These are phyloP conservation scores for Stegastes partitus DNA, from an alignment of 2,113 vertebrate genomes.

Conservation along the genomic window DNA sequence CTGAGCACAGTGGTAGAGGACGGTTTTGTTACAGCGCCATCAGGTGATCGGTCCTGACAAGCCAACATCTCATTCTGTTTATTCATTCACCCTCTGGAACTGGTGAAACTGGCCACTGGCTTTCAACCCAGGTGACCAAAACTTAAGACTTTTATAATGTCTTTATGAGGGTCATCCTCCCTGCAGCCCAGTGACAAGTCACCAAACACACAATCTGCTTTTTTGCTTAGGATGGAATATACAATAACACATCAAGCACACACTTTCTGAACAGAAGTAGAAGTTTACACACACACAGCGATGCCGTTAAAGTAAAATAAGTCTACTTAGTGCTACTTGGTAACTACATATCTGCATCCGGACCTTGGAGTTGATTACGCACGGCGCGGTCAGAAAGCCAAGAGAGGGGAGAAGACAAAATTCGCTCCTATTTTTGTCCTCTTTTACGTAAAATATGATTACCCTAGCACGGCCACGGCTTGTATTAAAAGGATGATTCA, in stretches of 20 bases:
- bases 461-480: slow-evolving; percentile 43
- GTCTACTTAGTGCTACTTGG: slow-evolving; percentile 29
- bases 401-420: slow-evolving; percentile 25
- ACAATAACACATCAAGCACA: not conserved
- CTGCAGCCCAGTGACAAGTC: not conserved
- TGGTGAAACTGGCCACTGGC: slow-evolving; percentile 7
- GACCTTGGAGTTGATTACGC: slow-evolving; percentile 67
- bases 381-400: slow-evolving; percentile 49
- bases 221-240: not conserved
- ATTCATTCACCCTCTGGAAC: slow-evolving; percentile 26
- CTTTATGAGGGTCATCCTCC: not conserved
- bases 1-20: not conserved
- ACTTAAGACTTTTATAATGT: not conserved
- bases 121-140: slow-evolving; percentile 30
- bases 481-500: slow-evolving; percentile 66
- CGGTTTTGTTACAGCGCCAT: slow-evolving; percentile 78
- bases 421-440: slow-evolving; percentile 3
- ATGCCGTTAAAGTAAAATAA: not conserved
- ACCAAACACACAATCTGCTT: not conserved
- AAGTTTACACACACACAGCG: not conserved
- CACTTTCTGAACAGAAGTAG: slow-evolving; percentile 24
- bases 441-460: slow-evolving; percentile 31
- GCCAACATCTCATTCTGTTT: slow-evolving; percentile 32
- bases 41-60: slow-evolving; percentile 68
- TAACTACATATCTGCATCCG: slow-evolving; percentile 41